Conservation (phyloP, 2,113 vertebrate species). For the Mustelus asterias region DNA sequence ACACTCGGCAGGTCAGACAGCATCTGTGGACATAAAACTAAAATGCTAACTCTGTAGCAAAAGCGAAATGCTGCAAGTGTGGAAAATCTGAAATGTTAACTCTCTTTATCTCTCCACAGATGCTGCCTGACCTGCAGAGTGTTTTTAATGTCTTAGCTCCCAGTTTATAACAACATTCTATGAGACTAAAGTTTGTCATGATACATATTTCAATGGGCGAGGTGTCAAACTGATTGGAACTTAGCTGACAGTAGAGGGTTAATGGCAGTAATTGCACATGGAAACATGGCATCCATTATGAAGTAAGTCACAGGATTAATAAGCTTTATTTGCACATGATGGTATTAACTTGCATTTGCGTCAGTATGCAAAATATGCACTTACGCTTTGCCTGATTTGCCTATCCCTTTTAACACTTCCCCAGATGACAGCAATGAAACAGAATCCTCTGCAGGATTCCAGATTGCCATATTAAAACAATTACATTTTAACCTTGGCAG, state of each 20-base stretch:
- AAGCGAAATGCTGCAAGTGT: background rate
- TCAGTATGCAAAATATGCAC: background rate
- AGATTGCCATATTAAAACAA: slow-evolving; percentile 17
- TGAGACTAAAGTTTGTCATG: background rate
- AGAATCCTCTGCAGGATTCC: background rate
- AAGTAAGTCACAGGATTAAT: background rate
- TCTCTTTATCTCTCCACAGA: background rate
- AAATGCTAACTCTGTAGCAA: background rate
- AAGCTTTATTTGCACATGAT: background rate
- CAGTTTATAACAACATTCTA: background rate
- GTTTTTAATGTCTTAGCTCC: background rate
- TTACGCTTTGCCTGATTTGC: background rate
- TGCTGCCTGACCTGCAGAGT: background rate
- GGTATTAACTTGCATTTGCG: background rate
- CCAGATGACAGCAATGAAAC: slow-evolving; percentile 8
- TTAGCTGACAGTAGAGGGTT: background rate
- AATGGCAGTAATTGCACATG: background rate
- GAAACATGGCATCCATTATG: background rate
- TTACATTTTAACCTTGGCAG: slow-evolving; percentile 19
- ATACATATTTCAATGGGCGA: background rate
- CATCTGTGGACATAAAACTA: background rate
- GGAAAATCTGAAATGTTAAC: background rate
- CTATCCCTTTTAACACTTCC: slow-evolving; percentile 11
- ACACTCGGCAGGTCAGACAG: background rate
- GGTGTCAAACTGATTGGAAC: background rate